phyloP scores from a whole-genome alignment of 2,888 invertebrate genomes.

The Epinotia demarniana region DNA sequence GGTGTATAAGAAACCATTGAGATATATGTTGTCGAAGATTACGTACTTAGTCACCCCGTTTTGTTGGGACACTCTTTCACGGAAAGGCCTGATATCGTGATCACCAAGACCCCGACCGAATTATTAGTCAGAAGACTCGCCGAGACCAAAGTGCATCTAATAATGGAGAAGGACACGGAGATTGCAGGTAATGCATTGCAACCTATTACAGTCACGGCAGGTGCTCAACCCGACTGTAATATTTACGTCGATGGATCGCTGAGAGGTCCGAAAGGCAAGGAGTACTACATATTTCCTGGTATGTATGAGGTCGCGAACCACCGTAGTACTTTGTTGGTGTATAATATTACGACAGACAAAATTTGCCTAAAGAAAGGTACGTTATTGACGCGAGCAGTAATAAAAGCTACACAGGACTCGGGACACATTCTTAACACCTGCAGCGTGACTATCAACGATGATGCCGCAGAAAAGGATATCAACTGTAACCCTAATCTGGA shows the following conservation, averaged over 20 bases:
- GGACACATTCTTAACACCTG: no score
- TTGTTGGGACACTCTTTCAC: conserved; percentile 51
- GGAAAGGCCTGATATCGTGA: conserved; percentile 47
- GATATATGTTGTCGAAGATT: conserved; percentile 48
- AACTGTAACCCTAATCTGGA: no score
- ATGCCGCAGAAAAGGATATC: no score
- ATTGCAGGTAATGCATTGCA: neutral
- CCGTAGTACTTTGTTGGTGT: no score
- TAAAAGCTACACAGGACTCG: no score
- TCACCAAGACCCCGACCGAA: conserved; percentile 48
- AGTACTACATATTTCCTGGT: no score
- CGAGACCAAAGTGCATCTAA: neutral
- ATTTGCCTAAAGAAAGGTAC: no score
- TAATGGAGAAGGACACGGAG: neutral
- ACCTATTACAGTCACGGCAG: neutral
- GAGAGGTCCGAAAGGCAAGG: no score
- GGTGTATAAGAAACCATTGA: neutral
- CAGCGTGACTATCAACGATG: no score
- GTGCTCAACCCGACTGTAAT: neutral
- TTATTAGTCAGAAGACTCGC: conserved; percentile 40
- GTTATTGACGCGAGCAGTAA: no score
- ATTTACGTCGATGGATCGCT: neutral
- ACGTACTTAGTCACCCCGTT: conserved; percentile 46
- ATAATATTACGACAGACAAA: no score
- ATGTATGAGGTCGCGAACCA: no score